Percentiles rank a stretch among this genome's conserved stretches.
Evolutionary conservation across 2,113 vertebrate species (phyloP).

Genomic region (Apus apus): DNA sequence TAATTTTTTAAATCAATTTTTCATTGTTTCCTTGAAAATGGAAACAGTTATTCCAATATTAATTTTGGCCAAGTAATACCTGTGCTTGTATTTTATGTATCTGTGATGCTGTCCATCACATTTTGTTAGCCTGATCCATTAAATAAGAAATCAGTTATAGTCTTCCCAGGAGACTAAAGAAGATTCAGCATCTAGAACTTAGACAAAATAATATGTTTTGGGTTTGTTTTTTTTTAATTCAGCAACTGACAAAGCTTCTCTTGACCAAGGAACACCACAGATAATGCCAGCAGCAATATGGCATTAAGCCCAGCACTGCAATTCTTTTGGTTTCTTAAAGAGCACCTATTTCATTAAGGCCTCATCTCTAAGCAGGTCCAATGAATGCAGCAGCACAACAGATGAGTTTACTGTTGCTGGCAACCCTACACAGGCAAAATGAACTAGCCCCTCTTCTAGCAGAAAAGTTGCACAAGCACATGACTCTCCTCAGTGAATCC

Average conservation of each 20-base stretch:
- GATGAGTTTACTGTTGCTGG: not conserved
- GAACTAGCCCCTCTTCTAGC: not conserved
- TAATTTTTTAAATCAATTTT: not conserved
- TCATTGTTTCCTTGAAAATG: not conserved
- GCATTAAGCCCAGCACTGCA: not conserved
- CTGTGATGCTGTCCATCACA: not conserved
- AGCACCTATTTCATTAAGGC: not conserved
- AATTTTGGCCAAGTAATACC: not conserved
- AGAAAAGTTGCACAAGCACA: not conserved
- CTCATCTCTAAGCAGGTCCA: not conserved
- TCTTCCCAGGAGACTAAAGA: not conserved
- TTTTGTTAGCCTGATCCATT: not conserved
- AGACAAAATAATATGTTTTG: not conserved
- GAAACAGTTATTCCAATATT: fast-evolving
- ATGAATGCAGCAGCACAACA: not conserved
- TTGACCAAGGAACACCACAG: not conserved
- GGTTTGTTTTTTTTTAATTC: not conserved
- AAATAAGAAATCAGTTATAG: not conserved
- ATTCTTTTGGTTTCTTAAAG: not conserved
- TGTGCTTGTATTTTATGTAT: not conserved
- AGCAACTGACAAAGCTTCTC: not conserved
- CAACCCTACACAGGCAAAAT: not conserved
- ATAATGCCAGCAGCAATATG: not conserved
- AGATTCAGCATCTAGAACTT: not conserved
- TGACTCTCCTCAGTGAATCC: not conserved